Conservation (phyloP, 1,140 invertebrate species). For the Drosophila quadrilineata region DNA sequence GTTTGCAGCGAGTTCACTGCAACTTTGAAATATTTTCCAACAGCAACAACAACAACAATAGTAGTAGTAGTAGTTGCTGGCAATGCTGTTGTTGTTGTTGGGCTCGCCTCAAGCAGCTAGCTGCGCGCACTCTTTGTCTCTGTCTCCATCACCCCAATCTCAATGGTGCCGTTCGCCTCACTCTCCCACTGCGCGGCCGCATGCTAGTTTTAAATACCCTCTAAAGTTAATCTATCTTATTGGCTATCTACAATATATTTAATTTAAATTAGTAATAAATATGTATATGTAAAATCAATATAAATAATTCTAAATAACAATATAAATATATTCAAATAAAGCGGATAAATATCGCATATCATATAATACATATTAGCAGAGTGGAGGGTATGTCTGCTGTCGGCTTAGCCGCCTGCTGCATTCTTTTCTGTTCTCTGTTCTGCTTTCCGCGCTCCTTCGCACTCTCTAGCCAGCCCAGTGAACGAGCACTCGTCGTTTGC, state of each 20-base stretch:
- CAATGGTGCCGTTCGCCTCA: conserved; percentile 19
- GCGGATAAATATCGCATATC: neutral
- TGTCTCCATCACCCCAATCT: conserved; percentile 19
- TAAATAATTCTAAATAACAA: too few relatives aligned
- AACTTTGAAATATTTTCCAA: conserved; percentile 77
- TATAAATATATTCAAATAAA: neutral
- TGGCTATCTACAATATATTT: conserved; percentile 3
- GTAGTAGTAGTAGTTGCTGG: conserved; percentile 44
- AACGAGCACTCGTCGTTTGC: too few relatives aligned
- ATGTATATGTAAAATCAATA: too few relatives aligned
- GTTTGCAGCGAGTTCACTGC: conserved; percentile 70
- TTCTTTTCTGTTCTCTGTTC: conserved; percentile 71
- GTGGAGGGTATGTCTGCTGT: conserved; percentile 21
- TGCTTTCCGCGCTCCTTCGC: conserved; percentile 74
- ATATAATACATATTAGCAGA: neutral
- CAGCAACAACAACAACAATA: conserved; percentile 62
- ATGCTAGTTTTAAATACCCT: conserved; percentile 30
- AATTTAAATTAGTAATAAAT: too few relatives aligned
- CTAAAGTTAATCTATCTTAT: conserved; percentile 1
- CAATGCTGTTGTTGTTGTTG: conserved; percentile 48
- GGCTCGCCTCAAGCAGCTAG: conserved; percentile 52
- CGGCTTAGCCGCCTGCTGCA: conserved; percentile 12
- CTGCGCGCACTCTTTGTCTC: conserved; percentile 27
- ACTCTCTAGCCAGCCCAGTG: conserved; percentile 53
- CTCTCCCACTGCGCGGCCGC: conserved; percentile 32